Evolutionary conservation across 53 echinoderm and acorn worm genomes (phyloP), one percentile per base, ranked within the genome.

Genomic region (Stichopus horrens): DNA sequence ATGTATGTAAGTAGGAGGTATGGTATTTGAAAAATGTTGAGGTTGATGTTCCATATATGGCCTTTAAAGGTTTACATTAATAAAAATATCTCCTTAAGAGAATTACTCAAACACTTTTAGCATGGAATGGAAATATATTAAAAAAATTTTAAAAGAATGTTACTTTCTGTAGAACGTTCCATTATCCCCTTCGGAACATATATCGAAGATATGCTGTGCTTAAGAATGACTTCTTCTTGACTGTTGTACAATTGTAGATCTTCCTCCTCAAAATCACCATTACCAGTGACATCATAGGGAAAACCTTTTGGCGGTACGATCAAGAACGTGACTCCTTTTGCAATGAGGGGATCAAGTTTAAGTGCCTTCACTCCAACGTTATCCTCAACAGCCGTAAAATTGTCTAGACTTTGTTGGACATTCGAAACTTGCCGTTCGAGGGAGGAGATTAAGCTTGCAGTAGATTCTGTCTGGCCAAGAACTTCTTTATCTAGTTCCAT

Each of bases 341-440:
- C 22, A 19, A 57, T 8, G 83, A 55, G 7, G n/a, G 83, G 83
- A 22, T 82, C 54, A 54, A 82, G 8, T 82, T 82, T 82, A 52
- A 82, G 55, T 16, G 83, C 83, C 55, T 56, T 58, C 19, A 82
- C 83, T n/a, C 83, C 83, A 58, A 82, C 83, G 52, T 58, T 82
- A n/a, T n/a, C 22, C 55, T 57, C 16, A 58, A 82, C 83, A 9
- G 16, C 83, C 14, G 83, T 82, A 58, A 57, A 82, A 82, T 82
- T 82, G 6, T 82, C 83, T 9, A 58, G 83, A 21, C 18, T 82
- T 82, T 82, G n/a, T 18, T 82, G 83, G 18, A 82, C 83, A 7
- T 82, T 82, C 9, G 83, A 56, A 7, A 82, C 58, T 58, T 82
- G 83, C 13, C 55, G 55, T 22, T 82, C 83, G 11, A 82, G 57